These are phyloP conservation scores for Bimastos eiseni DNA, from an alignment of 2,888 invertebrate species.

Conservation along the genomic window DNA sequence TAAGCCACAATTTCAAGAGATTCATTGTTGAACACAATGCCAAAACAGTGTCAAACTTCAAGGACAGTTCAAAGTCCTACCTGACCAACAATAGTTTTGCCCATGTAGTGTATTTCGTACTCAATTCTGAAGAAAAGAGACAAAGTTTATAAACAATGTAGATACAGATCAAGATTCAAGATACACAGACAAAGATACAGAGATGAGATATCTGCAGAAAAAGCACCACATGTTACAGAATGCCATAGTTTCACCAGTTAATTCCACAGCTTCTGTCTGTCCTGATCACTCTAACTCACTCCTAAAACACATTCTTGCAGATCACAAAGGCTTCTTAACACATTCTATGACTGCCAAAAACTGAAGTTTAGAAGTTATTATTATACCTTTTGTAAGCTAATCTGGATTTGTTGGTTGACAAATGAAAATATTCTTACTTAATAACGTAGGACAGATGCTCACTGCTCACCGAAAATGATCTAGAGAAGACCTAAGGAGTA, in stretches of 20 bases:
- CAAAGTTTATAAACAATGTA: not conserved
- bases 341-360: too few species aligned
- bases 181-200: not conserved
- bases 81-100: conserved; percentile 9
- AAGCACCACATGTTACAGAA: too few species aligned
- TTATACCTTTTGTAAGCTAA: too few species aligned
- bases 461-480: too few species aligned
- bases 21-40: too few species aligned
- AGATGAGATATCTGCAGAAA: too few species aligned
- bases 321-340: not conserved
- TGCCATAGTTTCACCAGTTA: not conserved
- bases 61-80: not conserved
- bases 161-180: not conserved
- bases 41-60: too few species aligned
- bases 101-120: conserved; percentile 10
- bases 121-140: not conserved
- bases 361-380: too few species aligned
- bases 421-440: too few species aligned
- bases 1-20: too few species aligned
- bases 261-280: not conserved
- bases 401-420: too few species aligned
- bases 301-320: not conserved
- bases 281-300: not conserved
- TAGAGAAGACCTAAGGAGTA: too few species aligned
- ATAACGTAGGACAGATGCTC: not conserved